These are phyloP conservation scores for Ips typographus DNA, from an alignment of 1,140 invertebrate species.

Conservation along the genomic window DNA sequence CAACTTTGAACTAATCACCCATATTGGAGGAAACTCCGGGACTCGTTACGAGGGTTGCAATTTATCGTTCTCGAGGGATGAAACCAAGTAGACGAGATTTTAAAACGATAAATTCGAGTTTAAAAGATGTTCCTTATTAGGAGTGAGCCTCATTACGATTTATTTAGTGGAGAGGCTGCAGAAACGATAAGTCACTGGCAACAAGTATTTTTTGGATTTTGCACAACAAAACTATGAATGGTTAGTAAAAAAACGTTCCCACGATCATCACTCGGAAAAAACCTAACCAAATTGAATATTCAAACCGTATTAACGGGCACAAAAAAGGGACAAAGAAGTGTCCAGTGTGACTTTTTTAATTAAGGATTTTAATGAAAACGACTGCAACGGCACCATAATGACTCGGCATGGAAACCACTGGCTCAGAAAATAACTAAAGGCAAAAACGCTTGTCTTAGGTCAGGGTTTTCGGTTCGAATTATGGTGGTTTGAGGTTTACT, in stretches of 20 bases:
- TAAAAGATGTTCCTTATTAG: slow-evolving; percentile 20
- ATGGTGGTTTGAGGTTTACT: too few species aligned
- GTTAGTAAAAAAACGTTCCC: background rate
- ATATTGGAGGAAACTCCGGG: background rate
- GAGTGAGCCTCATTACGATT: slow-evolving; percentile 26
- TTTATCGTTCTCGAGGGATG: background rate
- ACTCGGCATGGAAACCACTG: slow-evolving; percentile 9
- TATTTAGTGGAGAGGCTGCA: slow-evolving; percentile 19
- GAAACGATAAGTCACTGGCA: slow-evolving; percentile 28
- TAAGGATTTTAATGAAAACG: slow-evolving; percentile 9
- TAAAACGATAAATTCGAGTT: slow-evolving; percentile 5
- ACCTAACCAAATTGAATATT: slow-evolving; percentile 1
- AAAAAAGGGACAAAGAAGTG: background rate
- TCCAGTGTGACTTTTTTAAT: slow-evolving; percentile 14
- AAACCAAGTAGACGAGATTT: slow-evolving; percentile 4
- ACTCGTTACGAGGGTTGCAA: background rate
- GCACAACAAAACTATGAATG: too few species aligned
- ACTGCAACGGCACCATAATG: slow-evolving; percentile 3
- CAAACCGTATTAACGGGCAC: slow-evolving; percentile 6
- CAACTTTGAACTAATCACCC: background rate
- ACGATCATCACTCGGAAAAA: background rate
- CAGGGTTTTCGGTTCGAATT: background rate
- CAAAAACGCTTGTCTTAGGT: slow-evolving; percentile 2
- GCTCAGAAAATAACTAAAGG: slow-evolving; percentile 5
- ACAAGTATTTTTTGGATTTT: background rate